These are phyloP conservation scores for Epirrhoe tristata DNA, from an alignment of 2,888 invertebrate genomes.

Conservation along the genomic window DNA sequence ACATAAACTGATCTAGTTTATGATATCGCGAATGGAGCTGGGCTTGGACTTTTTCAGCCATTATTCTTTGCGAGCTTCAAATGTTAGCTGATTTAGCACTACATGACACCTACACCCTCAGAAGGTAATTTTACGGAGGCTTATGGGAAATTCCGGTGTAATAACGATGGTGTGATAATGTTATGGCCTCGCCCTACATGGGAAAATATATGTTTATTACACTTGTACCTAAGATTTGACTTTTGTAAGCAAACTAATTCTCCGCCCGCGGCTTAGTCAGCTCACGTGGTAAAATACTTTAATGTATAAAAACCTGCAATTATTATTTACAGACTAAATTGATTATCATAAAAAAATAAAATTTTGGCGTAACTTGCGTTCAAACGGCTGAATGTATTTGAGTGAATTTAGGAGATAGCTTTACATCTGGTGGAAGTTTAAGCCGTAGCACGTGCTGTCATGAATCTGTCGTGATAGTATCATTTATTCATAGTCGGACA, in stretches of 20 bases:
- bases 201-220: neutral
- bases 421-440: too few relatives aligned
- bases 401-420: too few relatives aligned
- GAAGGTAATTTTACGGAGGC: constrained; percentile 10
- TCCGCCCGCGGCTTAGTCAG: neutral
- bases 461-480: too few relatives aligned
- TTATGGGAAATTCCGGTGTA: constrained; percentile 20
- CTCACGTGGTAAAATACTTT: neutral
- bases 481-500: too few relatives aligned
- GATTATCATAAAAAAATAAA: too few relatives aligned
- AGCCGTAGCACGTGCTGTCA: too few relatives aligned
- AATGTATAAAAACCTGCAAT: too few relatives aligned
- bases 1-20: constrained; percentile 45
- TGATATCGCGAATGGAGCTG: constrained; percentile 25
- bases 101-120: constrained; percentile 8
- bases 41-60: constrained; percentile 3
- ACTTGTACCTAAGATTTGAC: neutral
- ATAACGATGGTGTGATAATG: constrained; percentile 19
- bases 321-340: too few relatives aligned
- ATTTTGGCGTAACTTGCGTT: too few relatives aligned
- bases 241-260: neutral
- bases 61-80: constrained; percentile 10
- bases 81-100: constrained; percentile 19
- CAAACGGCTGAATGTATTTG: too few relatives aligned
- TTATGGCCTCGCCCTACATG: neutral